phyloP scores from a whole-genome alignment of 2,113 vertebrate genomes.

The Conger conger region DNA sequence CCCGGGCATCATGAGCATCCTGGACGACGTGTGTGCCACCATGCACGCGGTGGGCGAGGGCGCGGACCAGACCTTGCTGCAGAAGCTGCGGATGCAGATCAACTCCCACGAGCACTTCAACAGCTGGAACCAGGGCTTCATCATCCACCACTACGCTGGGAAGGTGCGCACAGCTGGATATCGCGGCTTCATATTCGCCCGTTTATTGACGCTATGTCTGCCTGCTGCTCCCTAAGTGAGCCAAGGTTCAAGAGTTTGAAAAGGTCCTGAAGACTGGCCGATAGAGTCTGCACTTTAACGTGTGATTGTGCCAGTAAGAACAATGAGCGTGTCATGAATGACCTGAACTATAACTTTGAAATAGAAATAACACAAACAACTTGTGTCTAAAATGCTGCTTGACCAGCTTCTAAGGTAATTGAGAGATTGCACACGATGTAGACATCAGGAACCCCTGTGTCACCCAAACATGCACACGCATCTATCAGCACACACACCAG shows the following conservation, averaged over 20 bases:
- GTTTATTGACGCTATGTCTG: neutral
- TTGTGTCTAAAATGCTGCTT: no score
- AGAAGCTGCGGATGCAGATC: constrained; percentile 92
- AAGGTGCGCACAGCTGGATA: constrained; percentile 71
- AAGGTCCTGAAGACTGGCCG: neutral
- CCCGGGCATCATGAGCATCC: constrained; percentile 92
- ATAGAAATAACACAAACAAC: neutral
- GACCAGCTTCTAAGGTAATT: no score
- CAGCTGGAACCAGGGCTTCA: constrained; percentile 99
- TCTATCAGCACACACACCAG: no score
- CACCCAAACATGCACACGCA: no score
- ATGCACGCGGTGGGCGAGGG: constrained; percentile 97
- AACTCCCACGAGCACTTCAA: constrained; percentile 98
- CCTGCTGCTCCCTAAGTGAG: neutral
- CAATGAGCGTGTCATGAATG: neutral
- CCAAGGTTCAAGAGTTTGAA: neutral
- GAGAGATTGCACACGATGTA: no score
- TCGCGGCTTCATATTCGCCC: neutral
- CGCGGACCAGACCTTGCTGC: constrained; percentile 93
- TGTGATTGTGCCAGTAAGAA: neutral
- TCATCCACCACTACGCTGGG: constrained; percentile 97
- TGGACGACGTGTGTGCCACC: constrained; percentile 96
- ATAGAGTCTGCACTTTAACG: neutral
- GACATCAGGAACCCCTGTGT: no score
- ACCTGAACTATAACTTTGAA: neutral